Conservation (phyloP, 2,113 vertebrate species). For the Coracopsis vasa region DNA sequence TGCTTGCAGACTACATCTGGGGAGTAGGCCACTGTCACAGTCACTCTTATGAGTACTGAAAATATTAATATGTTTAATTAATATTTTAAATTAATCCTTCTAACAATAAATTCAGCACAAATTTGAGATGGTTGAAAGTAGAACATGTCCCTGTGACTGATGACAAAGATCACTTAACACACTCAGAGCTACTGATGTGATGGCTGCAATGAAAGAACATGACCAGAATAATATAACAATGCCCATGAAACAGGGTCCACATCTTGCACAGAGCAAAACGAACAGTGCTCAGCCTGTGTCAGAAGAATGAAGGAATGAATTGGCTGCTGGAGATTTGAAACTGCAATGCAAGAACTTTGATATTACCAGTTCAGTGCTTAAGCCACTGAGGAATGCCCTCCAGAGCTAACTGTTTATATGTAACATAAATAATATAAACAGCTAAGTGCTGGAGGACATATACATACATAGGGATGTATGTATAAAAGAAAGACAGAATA, state of each 20-base stretch:
- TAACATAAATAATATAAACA: conserved; percentile 46
- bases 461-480: conserved; percentile 13
- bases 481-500: conserved; percentile 23
- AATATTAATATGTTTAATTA: neutral
- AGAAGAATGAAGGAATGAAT: neutral
- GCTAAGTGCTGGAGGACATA: conserved; percentile 22
- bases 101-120: neutral
- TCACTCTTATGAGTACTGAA: neutral
- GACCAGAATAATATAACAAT: neutral
- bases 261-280: neutral
- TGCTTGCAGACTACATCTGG: neutral
- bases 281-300: neutral
- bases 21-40: neutral
- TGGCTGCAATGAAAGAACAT: neutral
- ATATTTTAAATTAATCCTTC: neutral
- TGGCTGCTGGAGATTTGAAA: neutral
- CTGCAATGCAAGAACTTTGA: neutral
- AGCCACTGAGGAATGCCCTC: conserved; percentile 41
- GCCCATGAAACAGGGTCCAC: neutral
- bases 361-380: conserved; percentile 26
- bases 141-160: neutral
- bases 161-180: neutral
- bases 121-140: neutral
- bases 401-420: conserved; percentile 44
- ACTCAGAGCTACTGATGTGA: neutral